Evolutionary conservation across 2,888 invertebrate species (phyloP).

Genomic region (Thera obeliscata): DNA sequence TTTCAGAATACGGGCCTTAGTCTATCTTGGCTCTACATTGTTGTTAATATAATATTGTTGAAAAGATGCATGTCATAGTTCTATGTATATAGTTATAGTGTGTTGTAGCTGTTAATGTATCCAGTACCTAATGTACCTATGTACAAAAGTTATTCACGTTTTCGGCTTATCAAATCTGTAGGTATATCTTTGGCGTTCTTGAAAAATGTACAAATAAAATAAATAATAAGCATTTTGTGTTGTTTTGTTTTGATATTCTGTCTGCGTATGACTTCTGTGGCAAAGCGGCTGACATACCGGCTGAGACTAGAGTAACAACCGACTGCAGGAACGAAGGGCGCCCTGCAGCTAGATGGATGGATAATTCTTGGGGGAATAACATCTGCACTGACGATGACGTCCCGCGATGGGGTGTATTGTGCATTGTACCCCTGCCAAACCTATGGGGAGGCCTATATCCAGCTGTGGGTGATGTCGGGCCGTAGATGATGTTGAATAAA

Average conservation of each 20-base stretch:
- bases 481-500: too few relatives aligned
- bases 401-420: too few relatives aligned
- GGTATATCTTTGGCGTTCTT: conserved; percentile 59
- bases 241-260: conserved; percentile 14
- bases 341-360: too few relatives aligned
- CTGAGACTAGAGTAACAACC: neutral
- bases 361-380: too few relatives aligned
- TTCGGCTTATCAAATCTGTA: conserved; percentile 43
- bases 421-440: too few relatives aligned
- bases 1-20: too few relatives aligned
- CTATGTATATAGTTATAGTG: conserved; percentile 70
- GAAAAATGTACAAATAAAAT: conserved; percentile 75
- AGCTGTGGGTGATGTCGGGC: too few relatives aligned
- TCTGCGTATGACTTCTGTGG: neutral
- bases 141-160: conserved; percentile 36
- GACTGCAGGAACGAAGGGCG: too few relatives aligned
- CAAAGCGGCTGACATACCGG: neutral
- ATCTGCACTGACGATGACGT: too few relatives aligned
- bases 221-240: conserved; percentile 54
- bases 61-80: conserved; percentile 70
- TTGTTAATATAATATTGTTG: conserved; percentile 70
- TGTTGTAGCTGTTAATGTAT: conserved; percentile 45
- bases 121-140: conserved; percentile 36
- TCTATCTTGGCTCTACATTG: conserved; percentile 62
- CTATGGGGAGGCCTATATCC: too few relatives aligned